Conservation (phyloP, 2,797 vertebrate species). For the Hozukius guyotensis region DNA sequence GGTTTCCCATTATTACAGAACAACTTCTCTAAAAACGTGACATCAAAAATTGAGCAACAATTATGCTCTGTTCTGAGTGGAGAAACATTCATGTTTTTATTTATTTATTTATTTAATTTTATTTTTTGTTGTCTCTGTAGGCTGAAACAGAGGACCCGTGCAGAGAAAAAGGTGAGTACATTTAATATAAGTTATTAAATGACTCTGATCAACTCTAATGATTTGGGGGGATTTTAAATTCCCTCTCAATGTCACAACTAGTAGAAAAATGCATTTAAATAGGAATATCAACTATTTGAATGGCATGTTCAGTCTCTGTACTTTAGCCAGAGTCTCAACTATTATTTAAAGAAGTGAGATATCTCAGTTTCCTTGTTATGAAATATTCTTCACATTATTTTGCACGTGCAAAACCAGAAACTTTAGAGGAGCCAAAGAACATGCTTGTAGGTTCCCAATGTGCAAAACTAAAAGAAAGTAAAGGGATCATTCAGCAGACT, state of each 20-base stretch:
- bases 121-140: constrained; percentile 25
- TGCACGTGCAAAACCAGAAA: neutral
- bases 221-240: neutral
- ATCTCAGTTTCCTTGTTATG: neutral
- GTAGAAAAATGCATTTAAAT: neutral
- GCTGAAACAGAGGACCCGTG: constrained; percentile 7
- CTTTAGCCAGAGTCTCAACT: neutral
- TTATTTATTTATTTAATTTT: neutral
- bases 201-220: neutral
- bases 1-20: constrained; percentile 16
- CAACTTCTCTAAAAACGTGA: constrained; percentile 8
- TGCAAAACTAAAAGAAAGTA: neutral
- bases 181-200: neutral
- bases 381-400: neutral
- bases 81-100: neutral
- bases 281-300: neutral
- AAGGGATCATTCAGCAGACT: neutral
- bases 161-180: constrained; percentile 50
- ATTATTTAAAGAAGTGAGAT: neutral
- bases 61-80: neutral
- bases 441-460: neutral
- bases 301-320: neutral
- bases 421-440: neutral
- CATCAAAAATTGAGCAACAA: neutral
- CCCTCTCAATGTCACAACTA: neutral